These are phyloP conservation scores for Spongilla lacustris DNA, from an alignment of 37 sponge, comb jelly and placozoan genomes.

Conservation along the genomic window DNA sequence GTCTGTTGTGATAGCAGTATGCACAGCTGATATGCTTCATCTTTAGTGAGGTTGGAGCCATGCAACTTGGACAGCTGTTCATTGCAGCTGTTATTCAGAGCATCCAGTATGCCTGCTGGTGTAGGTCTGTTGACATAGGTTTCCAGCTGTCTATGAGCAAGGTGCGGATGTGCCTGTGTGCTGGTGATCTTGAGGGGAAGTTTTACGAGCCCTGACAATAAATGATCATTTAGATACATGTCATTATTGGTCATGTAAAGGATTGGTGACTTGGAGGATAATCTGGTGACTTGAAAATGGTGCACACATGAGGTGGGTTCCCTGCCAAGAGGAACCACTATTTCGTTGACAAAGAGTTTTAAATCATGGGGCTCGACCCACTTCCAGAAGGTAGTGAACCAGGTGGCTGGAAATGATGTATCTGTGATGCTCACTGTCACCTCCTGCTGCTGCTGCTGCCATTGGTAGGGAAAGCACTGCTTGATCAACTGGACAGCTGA, in stretches of 20 bases:
- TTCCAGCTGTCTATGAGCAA: conserved; percentile 6
- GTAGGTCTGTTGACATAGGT: conserved; percentile 1
- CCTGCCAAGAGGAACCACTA: conserved; percentile 19
- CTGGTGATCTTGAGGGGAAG: background rate
- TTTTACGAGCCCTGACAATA: background rate
- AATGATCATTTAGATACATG: background rate
- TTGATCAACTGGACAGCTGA: conserved; percentile 2
- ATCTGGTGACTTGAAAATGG: conserved; percentile 10
- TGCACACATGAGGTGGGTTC: background rate
- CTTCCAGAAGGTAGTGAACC: conserved; percentile 45
- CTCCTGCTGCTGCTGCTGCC: background rate
- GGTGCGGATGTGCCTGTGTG: background rate
- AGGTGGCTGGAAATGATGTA: background rate
- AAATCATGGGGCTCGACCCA: conserved; percentile 36
- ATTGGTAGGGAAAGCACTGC: background rate
- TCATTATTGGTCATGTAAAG: background rate
- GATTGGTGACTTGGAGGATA: background rate
- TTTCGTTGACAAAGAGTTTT: background rate
- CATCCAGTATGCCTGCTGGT: conserved; percentile 19
- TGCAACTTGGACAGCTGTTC: background rate
- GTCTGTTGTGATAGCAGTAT: background rate
- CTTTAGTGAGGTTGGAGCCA: background rate
- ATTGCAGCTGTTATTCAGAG: background rate
- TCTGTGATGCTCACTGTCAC: conserved; percentile 8
- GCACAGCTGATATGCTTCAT: conserved; percentile 17